Evolutionary conservation across 2,797 vertebrate species (phyloP).

Genomic region (Poeciliopsis presidionis): DNA sequence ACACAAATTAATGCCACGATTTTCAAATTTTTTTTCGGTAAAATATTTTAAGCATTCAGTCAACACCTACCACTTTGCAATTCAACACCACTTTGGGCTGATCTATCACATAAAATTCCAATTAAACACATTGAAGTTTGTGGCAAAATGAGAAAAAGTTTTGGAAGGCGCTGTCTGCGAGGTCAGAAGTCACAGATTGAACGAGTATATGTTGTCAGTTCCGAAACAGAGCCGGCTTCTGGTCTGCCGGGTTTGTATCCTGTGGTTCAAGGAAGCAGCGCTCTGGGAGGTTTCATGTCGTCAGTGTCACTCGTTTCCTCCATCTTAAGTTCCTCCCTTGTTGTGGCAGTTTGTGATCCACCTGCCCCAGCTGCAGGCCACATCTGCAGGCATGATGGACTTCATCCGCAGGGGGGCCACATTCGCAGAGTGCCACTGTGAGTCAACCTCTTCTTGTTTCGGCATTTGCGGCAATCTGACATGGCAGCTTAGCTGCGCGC

Average conservation of each 20-base stretch:
- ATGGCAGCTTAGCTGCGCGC: constrained; percentile 57
- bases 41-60: not conserved
- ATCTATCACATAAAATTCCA: constrained; percentile 4
- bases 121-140: not conserved
- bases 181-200: constrained; percentile 32
- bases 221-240: constrained; percentile 23
- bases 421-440: constrained; percentile 55
- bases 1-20: not conserved
- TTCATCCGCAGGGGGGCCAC: constrained; percentile 44
- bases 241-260: not conserved
- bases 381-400: constrained; percentile 57
- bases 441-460: constrained; percentile 52
- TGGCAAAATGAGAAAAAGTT: not conserved
- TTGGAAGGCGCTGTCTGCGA: constrained; percentile 1
- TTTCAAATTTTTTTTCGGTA: not conserved
- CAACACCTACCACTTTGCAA: not conserved
- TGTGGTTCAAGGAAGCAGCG: not conserved
- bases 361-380: constrained; percentile 60
- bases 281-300: constrained; percentile 9
- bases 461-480: constrained; percentile 47
- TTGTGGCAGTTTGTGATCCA: constrained; percentile 53
- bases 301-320: constrained; percentile 12
- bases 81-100: not conserved
- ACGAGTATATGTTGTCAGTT: constrained; percentile 52
- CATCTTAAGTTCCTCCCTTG: constrained; percentile 23